Conservation (phyloP, 2,888 invertebrate species). For the Iselma pallidipennis region DNA sequence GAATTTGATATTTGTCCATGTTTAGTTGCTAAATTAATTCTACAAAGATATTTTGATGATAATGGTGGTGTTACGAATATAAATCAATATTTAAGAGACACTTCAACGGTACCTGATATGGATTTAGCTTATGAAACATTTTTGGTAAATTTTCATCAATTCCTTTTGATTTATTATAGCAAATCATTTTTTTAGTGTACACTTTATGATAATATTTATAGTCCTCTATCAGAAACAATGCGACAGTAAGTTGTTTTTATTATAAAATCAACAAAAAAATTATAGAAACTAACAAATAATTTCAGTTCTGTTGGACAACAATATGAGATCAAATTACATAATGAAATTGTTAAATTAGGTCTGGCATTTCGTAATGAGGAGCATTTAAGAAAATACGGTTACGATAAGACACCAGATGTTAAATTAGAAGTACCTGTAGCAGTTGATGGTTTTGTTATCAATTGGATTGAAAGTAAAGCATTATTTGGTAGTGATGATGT, state of each 20-base stretch:
- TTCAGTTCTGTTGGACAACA: conserved; percentile 79
- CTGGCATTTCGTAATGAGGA: conserved; percentile 76
- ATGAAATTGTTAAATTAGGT: conserved; percentile 62
- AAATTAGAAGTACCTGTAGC: conserved; percentile 88
- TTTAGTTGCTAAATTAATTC: conserved; percentile 62
- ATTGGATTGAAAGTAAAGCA: conserved; percentile 97
- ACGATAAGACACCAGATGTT: conserved; percentile 94
- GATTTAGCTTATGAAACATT: conserved; percentile 75
- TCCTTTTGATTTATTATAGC: conserved; percentile 10
- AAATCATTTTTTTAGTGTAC: conserved; percentile 65
- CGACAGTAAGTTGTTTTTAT: conserved; percentile 65
- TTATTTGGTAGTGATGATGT: conserved; percentile 86
- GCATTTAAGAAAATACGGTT: conserved; percentile 78
- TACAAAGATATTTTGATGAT: conserved; percentile 59
- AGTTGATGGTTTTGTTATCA: conserved; percentile 80
- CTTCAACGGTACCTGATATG: conserved; percentile 71
- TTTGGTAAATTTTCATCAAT: conserved; percentile 62
- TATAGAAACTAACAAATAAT: conserved; percentile 21
- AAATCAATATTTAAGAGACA: conserved; percentile 67
- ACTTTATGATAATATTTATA: conserved; percentile 82
- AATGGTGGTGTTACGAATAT: conserved; percentile 43
- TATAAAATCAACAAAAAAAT: neutral
- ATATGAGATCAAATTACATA: conserved; percentile 77
- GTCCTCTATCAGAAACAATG: conserved; percentile 77
- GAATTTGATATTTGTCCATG: conserved; percentile 62